A percentile compares a stretch with the other conserved stretches of the same genome.
These are phyloP conservation scores for Drosophila helvetica DNA, from an alignment of 2,888 invertebrate genomes.

Conservation along the genomic window DNA sequence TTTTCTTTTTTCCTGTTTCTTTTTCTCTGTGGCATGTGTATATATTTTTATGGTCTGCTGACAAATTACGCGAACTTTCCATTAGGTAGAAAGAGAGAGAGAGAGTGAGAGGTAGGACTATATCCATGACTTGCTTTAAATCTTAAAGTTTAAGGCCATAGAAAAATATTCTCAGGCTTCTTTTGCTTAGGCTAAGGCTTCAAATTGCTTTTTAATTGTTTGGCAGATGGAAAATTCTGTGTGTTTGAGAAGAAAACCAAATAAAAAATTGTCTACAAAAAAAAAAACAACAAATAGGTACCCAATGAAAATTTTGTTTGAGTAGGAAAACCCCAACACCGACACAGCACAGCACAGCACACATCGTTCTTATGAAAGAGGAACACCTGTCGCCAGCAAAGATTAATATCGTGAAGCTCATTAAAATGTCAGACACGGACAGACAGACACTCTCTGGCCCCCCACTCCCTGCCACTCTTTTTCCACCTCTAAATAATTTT, in stretches of 20 bases:
- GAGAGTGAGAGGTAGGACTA: conserved; percentile 5
- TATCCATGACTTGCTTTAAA: conserved; percentile 41
- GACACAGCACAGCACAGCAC: background rate
- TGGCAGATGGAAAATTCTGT: background rate
- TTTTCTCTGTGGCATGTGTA: conserved; percentile 18
- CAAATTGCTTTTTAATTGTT: conserved; percentile 60
- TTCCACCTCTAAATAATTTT: conserved; percentile 62
- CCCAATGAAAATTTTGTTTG: background rate
- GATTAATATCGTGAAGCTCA: conserved; percentile 79
- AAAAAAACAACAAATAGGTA: too few species aligned
- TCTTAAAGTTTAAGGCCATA: conserved; percentile 22
- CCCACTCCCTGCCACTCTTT: background rate
- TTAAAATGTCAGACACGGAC: conserved; percentile 69
- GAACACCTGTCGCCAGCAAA: conserved; percentile 55
- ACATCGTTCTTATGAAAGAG: background rate
- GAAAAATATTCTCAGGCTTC: conserved; percentile 20
- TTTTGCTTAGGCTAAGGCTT: conserved; percentile 6
- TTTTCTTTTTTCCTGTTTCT: conserved; percentile 12
- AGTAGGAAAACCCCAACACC: background rate
- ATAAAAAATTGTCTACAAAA: background rate
- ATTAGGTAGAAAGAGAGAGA: conserved; percentile 55
- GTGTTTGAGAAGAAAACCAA: conserved; percentile 9
- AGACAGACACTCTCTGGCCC: background rate
- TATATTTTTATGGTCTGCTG: conserved; percentile 73
- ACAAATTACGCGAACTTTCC: conserved; percentile 74